These are phyloP conservation scores for Xestia ashworthii DNA, from an alignment of 2,888 invertebrate genomes.

Conservation along the genomic window DNA sequence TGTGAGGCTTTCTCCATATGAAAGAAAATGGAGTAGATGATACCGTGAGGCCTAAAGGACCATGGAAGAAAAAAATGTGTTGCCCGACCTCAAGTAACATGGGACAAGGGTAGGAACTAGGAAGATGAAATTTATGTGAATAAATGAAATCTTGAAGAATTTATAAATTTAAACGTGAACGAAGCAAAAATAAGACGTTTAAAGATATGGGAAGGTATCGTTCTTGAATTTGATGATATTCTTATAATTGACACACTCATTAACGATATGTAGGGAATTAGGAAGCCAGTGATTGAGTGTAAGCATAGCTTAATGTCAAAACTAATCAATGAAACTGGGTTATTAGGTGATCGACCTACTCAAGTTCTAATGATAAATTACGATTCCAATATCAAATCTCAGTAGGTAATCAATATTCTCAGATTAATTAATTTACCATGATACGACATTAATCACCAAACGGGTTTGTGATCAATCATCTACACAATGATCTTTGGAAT, in stretches of 20 bases:
- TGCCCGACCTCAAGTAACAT: background rate
- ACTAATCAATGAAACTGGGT: conserved; percentile 10
- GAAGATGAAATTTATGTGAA: no score
- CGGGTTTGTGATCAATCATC: conserved; percentile 25
- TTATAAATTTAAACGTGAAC: background rate
- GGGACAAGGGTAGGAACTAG: no score
- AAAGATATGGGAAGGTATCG: background rate
- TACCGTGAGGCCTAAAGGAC: background rate
- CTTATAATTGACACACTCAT: background rate
- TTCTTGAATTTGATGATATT: background rate
- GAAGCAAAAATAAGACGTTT: background rate
- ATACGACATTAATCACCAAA: conserved; percentile 32
- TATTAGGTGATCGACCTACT: conserved; percentile 15
- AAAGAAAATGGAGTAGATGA: background rate
- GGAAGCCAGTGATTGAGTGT: background rate
- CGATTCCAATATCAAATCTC: conserved; percentile 17
- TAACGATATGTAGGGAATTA: background rate
- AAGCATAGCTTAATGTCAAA: conserved; percentile 1
- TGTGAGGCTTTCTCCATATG: no score
- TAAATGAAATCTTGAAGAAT: background rate
- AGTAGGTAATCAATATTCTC: conserved; percentile 32
- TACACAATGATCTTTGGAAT: conserved; percentile 19
- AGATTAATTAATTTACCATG: conserved; percentile 27
- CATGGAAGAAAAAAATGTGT: background rate
- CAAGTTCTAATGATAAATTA: conserved; percentile 24